These are phyloP conservation scores for Cosmia trapezina DNA, from an alignment of 2,888 invertebrate species.

Conservation along the genomic window DNA sequence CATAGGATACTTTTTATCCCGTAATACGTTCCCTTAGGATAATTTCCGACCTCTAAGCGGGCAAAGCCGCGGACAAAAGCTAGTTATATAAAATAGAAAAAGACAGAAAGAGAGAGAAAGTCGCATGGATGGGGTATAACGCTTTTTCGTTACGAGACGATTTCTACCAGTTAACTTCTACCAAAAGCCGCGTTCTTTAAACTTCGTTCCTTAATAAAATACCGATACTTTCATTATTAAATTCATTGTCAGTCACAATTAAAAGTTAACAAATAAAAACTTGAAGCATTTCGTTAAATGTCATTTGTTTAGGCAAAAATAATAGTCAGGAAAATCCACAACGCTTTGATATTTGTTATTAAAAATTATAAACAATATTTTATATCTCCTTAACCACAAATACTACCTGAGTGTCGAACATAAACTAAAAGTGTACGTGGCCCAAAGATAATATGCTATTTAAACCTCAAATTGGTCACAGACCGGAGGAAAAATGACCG, in stretches of 20 bases:
- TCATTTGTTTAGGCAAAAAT: conserved; percentile 3
- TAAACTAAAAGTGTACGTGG: conserved; percentile 74
- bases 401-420: conserved; percentile 72
- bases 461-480: conserved; percentile 88
- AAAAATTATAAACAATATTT: conserved; percentile 35
- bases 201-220: not conserved
- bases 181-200: too few species aligned
- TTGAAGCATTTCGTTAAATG: not conserved
- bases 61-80: too few species aligned
- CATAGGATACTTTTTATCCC: too few species aligned
- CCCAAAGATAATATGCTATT: conserved; percentile 77
- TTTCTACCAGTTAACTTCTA: too few species aligned
- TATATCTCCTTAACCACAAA: conserved; percentile 72
- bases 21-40: too few species aligned
- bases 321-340: conserved; percentile 13
- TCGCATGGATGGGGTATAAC: too few species aligned
- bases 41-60: too few species aligned
- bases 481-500: conserved; percentile 77
- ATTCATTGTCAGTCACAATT: conserved; percentile 8
- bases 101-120: too few species aligned
- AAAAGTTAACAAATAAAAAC: conserved; percentile 4
- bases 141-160: too few species aligned
- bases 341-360: conserved; percentile 3
- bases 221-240: not conserved
- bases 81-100: too few species aligned